Evolutionary conservation across 1,140 invertebrate species (phyloP).

Genomic region (Helicoverpa armigera): DNA sequence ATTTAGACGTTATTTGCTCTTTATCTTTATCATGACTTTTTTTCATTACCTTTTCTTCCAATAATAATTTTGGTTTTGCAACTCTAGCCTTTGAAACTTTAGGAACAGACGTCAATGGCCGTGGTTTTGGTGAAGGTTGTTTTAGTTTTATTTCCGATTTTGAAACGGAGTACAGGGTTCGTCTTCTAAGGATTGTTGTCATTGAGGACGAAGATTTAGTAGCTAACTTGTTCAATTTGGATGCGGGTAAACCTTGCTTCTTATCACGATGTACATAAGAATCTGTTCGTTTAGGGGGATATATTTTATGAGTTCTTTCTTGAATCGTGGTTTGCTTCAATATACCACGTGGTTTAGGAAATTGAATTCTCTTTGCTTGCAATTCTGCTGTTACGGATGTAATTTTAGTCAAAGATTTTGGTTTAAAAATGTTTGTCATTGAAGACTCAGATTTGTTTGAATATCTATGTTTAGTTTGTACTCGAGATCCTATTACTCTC

Average conservation of each 20-base stretch:
- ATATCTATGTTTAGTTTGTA: background rate
- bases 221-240: background rate
- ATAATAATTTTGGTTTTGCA: background rate
- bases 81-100: background rate
- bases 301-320: no score
- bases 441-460: background rate
- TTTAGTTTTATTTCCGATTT: background rate
- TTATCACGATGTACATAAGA: no score
- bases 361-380: no score
- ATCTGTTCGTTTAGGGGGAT: no score
- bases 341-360: no score
- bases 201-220: background rate
- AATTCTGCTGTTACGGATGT: no score
- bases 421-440: background rate
- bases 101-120: background rate
- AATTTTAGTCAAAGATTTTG: background rate
- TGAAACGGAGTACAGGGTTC: background rate
- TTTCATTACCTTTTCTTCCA: background rate
- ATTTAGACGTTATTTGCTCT: background rate
- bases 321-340: no score
- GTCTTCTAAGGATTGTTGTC: background rate
- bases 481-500: background rate
- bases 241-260: background rate
- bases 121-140: background rate
- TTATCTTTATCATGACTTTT: background rate